Base-by-base conservation (phyloP, 2,113 vertebrate genomes). In the Ariopsis seemanni region DNA sequence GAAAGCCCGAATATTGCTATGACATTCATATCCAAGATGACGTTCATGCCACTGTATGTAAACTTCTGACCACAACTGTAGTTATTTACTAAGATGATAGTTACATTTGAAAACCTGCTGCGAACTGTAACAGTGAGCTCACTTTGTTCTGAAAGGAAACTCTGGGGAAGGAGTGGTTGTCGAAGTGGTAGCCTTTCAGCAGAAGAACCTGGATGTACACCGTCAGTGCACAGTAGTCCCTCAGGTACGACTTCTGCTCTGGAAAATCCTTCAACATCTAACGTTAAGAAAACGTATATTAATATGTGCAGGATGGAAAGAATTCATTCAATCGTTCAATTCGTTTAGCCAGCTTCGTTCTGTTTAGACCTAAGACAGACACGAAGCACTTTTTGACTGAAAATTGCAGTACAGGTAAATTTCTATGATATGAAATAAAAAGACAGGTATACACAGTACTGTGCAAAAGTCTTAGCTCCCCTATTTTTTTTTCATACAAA, bases 81-180 rank as follows among this genome's bases (percentile, higher is more conserved):
- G 14, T 69, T 27, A 15, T 71, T 71, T 71, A 18, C 7, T 1
- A 18, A 71, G 17, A 34, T 2, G 7, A 34, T 17, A 53, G 52
- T 20, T 0, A 6, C 20, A 17, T 48, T 52, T 30, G 10, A 12
- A 62, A 18, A 10, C 53, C 30, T 69, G 5, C 30, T 83, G 42
- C 18, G 65, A 69, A 42, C 69, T 72, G 0, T 42, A 72, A 72
- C 8, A 1, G 3, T 53, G 5, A 72, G 71, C 30, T 82, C 72
- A 96, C 96, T 95, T 95, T 94, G 55, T 0, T 88, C 90, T 87
- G 60, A 0, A 97, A 97, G 74, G 84, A 89, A 72, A 97, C 92
- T 86, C 72, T 85, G 0, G 63, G n/a, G 94, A 96, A 96, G 0
- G 91, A 94, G 0, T 62, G 27, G 18, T 86, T 6, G 0, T 86